Percentiles rank a stretch among this genome's conserved stretches.
These are phyloP conservation scores for Xestobium rufovillosum DNA, from an alignment of 2,888 invertebrate genomes.

Conservation along the genomic window DNA sequence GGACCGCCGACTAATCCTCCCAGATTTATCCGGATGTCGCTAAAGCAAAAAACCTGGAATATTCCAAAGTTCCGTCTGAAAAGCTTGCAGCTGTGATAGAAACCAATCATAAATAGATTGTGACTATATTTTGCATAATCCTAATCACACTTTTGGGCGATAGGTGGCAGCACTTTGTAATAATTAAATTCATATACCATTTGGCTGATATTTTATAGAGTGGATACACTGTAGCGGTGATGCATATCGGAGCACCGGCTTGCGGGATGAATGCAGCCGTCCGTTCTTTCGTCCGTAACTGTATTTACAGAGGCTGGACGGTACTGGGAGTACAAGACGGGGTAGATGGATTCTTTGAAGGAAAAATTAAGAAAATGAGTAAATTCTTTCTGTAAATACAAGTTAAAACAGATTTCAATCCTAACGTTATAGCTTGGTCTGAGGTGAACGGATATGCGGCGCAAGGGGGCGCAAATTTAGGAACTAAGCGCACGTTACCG, in stretches of 20 bases:
- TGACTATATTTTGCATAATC: too few species aligned
- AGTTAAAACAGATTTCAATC: constrained; percentile 9
- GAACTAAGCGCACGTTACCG: constrained; percentile 90
- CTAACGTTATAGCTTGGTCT: constrained; percentile 53
- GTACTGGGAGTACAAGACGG: constrained; percentile 94
- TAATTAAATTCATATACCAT: too few species aligned
- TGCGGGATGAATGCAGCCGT: constrained; percentile 99
- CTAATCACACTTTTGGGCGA: too few species aligned
- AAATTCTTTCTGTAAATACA: constrained; percentile 29
- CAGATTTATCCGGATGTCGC: too few species aligned
- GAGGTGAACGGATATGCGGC: constrained; percentile 97
- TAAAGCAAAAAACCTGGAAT: too few species aligned
- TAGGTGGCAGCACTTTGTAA: too few species aligned
- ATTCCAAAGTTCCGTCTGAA: too few species aligned
- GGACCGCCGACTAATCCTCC: too few species aligned
- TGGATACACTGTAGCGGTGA: constrained; percentile 81
- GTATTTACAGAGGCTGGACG: constrained; percentile 89
- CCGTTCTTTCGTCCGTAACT: constrained; percentile 92
- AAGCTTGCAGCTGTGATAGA: too few species aligned
- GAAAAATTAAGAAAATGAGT: constrained; percentile 73
- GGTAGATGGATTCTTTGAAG: constrained; percentile 86
- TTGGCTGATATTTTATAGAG: too few species aligned
- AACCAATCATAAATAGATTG: too few species aligned
- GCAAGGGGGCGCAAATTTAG: constrained; percentile 92
- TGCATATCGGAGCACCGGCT: constrained; percentile 98